phyloP scores from a whole-genome alignment of 2,888 invertebrate species.

The Polymixis lichenea region DNA sequence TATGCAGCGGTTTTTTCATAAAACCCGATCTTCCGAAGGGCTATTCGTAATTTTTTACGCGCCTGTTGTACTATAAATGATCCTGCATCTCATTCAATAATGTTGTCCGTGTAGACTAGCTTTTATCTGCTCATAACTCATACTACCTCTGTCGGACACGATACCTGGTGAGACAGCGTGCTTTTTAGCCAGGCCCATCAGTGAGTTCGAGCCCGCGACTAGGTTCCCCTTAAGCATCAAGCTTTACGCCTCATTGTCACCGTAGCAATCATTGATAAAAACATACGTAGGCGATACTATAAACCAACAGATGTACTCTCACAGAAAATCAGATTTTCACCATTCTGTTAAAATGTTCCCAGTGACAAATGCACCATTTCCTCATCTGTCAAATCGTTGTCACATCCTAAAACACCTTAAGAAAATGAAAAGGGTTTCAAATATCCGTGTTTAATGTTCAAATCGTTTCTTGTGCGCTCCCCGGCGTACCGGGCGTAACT shows the following conservation, averaged over 20 bases:
- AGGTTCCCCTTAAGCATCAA: too few relatives aligned
- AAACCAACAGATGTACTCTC: neutral
- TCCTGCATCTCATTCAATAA: too few relatives aligned
- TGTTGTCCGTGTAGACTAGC: too few relatives aligned
- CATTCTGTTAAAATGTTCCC: neutral
- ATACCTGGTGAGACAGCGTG: too few relatives aligned
- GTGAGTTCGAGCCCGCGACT: too few relatives aligned
- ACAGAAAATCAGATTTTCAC: neutral
- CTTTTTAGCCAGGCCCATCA: too few relatives aligned
- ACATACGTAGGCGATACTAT: neutral
- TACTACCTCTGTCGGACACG: too few relatives aligned
- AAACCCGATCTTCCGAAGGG: too few relatives aligned
- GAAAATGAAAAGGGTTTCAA: constrained; percentile 34
- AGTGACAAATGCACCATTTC: constrained; percentile 35
- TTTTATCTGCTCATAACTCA: too few relatives aligned
- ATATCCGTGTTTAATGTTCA: constrained; percentile 38
- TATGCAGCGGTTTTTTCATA: too few relatives aligned
- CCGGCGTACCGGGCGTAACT: constrained; percentile 8
- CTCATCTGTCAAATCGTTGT: constrained; percentile 34
- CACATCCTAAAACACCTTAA: constrained; percentile 38
- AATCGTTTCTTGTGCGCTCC: constrained; percentile 45
- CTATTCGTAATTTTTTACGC: too few relatives aligned
- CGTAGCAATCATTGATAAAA: neutral
- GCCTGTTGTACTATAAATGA: too few relatives aligned
- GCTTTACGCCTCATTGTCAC: neutral